Percentiles rank a stretch among this genome's conserved stretches.
Conservation (phyloP, 2,888 invertebrate genomes). For the Idaea straminata region DNA sequence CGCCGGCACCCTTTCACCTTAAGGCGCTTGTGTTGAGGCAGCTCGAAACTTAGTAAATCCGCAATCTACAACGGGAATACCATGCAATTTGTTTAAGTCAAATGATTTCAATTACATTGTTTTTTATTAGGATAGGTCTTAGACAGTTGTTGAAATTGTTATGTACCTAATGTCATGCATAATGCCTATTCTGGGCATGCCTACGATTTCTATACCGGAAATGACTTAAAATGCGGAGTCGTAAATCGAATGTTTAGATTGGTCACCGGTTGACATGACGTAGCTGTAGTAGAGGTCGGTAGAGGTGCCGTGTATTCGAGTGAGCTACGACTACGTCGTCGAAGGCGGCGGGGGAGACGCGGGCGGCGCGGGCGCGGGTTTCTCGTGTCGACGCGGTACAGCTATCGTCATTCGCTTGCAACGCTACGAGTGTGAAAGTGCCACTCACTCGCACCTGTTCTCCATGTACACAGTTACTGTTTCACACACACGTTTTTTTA, state of each 20-base stretch:
- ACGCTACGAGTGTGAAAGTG: slow-evolving; percentile 66
- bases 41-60: slow-evolving; percentile 50
- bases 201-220: slow-evolving; percentile 45
- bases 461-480: slow-evolving; percentile 48
- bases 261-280: slow-evolving; percentile 27
- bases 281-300: slow-evolving; percentile 12
- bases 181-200: slow-evolving; percentile 20
- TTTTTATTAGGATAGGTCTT: slow-evolving; percentile 17
- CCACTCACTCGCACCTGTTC: slow-evolving; percentile 55
- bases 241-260: slow-evolving; percentile 39
- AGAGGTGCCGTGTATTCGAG: not conserved
- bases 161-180: slow-evolving; percentile 38
- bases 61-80: slow-evolving; percentile 30
- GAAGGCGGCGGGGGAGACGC: slow-evolving; percentile 5
- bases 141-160: slow-evolving; percentile 23
- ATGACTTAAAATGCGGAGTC: slow-evolving; percentile 46
- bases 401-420: slow-evolving; percentile 12
- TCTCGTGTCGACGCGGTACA: slow-evolving; percentile 15
- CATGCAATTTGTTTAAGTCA: slow-evolving; percentile 26
- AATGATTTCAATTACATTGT: slow-evolving; percentile 8
- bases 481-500: slow-evolving; percentile 60
- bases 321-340: slow-evolving; percentile 7
- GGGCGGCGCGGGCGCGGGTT: slow-evolving; percentile 15
- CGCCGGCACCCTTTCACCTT: too few relatives aligned
- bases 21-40: slow-evolving; percentile 46